Evolutionary conservation across 2,888 invertebrate genomes (phyloP), one percentile per base, ranked within the genome.

Genomic region (Oxyscelio sp.): DNA sequence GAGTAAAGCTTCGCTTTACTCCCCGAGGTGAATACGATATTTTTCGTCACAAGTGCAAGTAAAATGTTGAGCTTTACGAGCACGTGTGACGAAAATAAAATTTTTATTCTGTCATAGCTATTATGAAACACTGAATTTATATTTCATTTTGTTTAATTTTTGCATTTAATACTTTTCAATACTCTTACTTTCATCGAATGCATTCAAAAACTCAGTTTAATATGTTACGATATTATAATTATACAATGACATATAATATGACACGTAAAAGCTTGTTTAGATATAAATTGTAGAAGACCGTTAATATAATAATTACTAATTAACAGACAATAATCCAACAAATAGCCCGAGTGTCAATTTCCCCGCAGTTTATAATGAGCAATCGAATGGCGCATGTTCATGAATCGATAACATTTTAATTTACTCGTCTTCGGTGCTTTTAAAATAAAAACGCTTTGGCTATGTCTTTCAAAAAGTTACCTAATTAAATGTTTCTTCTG

Each of bases 401-500:
- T 43, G 19, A 66, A 77, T 66, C 66, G 31, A 77, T 50, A 66
- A 58, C 19, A 31, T 66, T 52, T 70, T 56, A 70, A 78, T 78
- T 61, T 54, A 52, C 31, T 38, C 17, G 34, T 58, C 38, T 21
- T 63, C n/a, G 11, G 9, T 27, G 27, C 17, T 27, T 52, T 40
- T 34, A 34, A 21, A n/a, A 82, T 48, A 17, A 70, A 48, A 22
- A 45, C 38, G 43, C 11, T 34, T 15, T n/a, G 15, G 11, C 15
- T 11, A 13, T 45, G 27, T 15, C n/a, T 15, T 43, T 63, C 65
- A 31, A 68, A 74, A 54, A 52, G 63, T 63, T 43, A 74, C 45
- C 15, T 58, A 68, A 86, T 78, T 81, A 81, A 81, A 70, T 77
- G 43, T 63, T 66, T 80, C 66, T 50, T 40, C 31, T 5, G 34